Evolutionary conservation across 2,113 vertebrate species (phyloP), one percentile per base, ranked within the genome.

Genomic region (Oncorhynchus nerka): DNA sequence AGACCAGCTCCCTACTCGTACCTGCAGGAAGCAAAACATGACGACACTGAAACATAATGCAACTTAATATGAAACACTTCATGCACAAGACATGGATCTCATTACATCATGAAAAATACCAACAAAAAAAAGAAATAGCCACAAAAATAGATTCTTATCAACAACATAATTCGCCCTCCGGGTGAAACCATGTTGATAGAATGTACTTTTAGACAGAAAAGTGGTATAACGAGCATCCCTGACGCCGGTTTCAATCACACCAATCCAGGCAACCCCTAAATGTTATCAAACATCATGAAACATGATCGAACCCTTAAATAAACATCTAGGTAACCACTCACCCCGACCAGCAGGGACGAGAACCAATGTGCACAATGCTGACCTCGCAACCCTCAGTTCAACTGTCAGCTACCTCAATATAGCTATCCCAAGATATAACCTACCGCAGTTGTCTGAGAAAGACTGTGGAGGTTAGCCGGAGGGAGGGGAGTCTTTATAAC

Each of bases 281-380:
- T 3, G 9, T 45, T 11, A 45, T 45, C 2, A 45, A 45, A 45
- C 39, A 45, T 45, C 9, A 45, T 45, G 9, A 45, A 45, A 3
- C 39, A 45, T 11, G 39, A 45, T 45, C 39, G 2, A 45, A 45
- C 39, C 39, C 39, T 45, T 22, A 69, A 19, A 45, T 1, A 62
- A 77, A 30, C 45, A 28, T 70, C 13, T 49, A 77, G 13, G 61
- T 34, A 67, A 6, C 34, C 57, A 92, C 93, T 93, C 70, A 94
- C 93, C 93, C 93, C 89, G 93, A 92, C 93, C 93, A 94, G 93
- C 93, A 93, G 93, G 93, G 93, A 94, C 93, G 93, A 94, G 91
- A 93, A 85, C 70, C 78, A 64, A 22, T 24, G 78, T 75, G 51
- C 78, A 55, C 88, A 68, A 20, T 68, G 1, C 45, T 72, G 86